phyloP scores from a whole-genome alignment of 1,140 invertebrate genomes.

The Drosophila pseudoobscura region DNA sequence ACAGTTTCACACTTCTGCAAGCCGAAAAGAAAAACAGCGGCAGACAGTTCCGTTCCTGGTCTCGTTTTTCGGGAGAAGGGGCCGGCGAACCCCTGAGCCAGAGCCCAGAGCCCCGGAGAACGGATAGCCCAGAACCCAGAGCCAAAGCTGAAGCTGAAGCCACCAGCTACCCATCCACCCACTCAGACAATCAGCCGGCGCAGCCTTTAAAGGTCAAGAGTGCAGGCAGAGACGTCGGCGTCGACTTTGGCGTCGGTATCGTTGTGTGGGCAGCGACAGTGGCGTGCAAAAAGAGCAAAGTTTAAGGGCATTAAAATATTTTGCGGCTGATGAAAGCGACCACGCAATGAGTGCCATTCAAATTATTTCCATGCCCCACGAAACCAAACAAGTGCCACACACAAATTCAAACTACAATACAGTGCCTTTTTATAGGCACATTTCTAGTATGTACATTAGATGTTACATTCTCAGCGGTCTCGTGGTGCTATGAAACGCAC shows the following conservation, averaged over 20 bases:
- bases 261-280: constrained; percentile 40
- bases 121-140: constrained; percentile 18
- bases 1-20: constrained; percentile 63
- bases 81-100: too few species aligned
- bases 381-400: constrained; percentile 54
- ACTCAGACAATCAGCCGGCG: constrained; percentile 36
- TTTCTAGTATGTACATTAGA: too few species aligned
- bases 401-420: constrained; percentile 50
- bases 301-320: constrained; percentile 79
- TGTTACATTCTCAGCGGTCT: too few species aligned
- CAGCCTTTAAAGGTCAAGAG: constrained; percentile 77
- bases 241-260: constrained; percentile 10
- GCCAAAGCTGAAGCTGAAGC: constrained; percentile 1
- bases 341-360: constrained; percentile 61
- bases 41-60: constrained; percentile 50
- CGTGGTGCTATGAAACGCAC: too few species aligned
- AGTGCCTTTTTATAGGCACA: not conserved
- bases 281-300: constrained; percentile 74
- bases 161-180: constrained; percentile 22
- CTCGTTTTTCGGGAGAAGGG: too few species aligned
- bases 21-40: constrained; percentile 34
- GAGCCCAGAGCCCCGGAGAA: too few species aligned
- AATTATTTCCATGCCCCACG: constrained; percentile 56
- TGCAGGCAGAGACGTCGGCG: constrained; percentile 50
- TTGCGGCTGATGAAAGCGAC: constrained; percentile 70